These are phyloP conservation scores for Agapornis roseicollis DNA, from an alignment of 2,113 vertebrate species.

Conservation along the genomic window DNA sequence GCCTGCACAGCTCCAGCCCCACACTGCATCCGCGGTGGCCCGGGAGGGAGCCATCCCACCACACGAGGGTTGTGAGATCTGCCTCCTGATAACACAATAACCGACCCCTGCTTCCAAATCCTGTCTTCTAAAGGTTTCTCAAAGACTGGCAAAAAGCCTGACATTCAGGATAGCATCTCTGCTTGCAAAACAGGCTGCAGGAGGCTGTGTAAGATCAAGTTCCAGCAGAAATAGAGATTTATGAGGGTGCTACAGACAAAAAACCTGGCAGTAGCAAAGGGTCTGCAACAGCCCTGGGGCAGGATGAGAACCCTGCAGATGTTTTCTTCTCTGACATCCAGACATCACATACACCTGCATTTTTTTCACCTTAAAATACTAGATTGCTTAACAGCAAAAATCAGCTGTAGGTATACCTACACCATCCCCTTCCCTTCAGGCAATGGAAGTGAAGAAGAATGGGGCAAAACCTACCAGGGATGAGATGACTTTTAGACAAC, in stretches of 20 bases:
- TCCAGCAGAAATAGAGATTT: neutral
- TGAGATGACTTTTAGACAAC: neutral
- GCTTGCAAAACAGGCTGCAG: neutral
- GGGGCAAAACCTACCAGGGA: neutral
- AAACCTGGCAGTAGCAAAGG: neutral
- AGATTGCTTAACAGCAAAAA: neutral
- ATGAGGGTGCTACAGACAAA: neutral
- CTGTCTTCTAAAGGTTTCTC: neutral
- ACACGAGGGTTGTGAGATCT: neutral
- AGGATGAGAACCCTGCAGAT: neutral
- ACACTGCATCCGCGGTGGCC: neutral
- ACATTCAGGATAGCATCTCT: neutral
- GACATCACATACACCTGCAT: neutral
- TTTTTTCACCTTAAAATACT: neutral
- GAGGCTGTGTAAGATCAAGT: neutral
- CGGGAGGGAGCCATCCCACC: fast-evolving
- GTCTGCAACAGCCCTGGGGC: neutral
- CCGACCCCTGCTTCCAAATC: neutral
- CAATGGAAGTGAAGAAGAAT: neutral
- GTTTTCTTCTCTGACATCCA: neutral
- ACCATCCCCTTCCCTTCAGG: neutral
- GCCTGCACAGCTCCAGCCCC: neutral
- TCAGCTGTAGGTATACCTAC: neutral
- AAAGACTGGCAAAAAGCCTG: neutral
- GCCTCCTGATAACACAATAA: neutral